A percentile compares a stretch with the other conserved stretches of the same genome.
These are phyloP conservation scores for Acrobeloides nanus DNA, from an alignment of 2,888 invertebrate species.

Conservation along the genomic window DNA sequence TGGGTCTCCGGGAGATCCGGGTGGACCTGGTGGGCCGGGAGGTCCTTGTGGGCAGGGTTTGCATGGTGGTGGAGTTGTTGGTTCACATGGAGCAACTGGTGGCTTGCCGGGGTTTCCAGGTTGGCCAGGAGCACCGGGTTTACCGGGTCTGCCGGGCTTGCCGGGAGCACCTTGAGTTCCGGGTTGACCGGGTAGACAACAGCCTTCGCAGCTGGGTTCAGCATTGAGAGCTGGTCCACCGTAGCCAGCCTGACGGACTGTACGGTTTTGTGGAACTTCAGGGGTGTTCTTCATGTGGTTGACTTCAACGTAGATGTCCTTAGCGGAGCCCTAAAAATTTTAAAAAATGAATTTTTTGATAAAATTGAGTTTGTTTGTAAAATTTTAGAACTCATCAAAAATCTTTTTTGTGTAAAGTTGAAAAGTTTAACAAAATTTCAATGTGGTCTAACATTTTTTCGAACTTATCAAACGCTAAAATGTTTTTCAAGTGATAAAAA, in stretches of 20 bases:
- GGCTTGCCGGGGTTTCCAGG: conserved; percentile 22
- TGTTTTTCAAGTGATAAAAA: no score
- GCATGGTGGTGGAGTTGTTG: conserved; percentile 23
- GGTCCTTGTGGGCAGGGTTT: conserved; percentile 33
- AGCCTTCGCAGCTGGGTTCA: conserved; percentile 18
- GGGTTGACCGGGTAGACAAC: conserved; percentile 30
- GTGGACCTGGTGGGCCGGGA: conserved; percentile 25
- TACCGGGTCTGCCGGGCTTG: conserved; percentile 15
- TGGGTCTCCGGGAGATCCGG: conserved; percentile 21
- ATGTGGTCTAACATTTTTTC: no score
- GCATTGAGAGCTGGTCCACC: conserved; percentile 13
- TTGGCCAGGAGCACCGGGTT: conserved; percentile 15
- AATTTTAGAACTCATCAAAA: no score
- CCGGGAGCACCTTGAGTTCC: conserved; percentile 18
- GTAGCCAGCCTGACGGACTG: conserved; percentile 38
- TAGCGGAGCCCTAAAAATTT: conserved; percentile 40
- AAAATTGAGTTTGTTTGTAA: no score
- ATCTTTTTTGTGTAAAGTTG: no score
- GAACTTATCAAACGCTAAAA: no score
- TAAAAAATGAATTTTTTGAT: no score
- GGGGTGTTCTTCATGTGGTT: conserved; percentile 42
- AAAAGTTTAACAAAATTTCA: no score
- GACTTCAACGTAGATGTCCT: conserved; percentile 47
- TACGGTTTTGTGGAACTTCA: conserved; percentile 35
- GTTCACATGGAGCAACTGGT: conserved; percentile 19